Evolutionary conservation across 2,888 invertebrate genomes (phyloP).

Genomic region (Ornithoptera priamus): DNA sequence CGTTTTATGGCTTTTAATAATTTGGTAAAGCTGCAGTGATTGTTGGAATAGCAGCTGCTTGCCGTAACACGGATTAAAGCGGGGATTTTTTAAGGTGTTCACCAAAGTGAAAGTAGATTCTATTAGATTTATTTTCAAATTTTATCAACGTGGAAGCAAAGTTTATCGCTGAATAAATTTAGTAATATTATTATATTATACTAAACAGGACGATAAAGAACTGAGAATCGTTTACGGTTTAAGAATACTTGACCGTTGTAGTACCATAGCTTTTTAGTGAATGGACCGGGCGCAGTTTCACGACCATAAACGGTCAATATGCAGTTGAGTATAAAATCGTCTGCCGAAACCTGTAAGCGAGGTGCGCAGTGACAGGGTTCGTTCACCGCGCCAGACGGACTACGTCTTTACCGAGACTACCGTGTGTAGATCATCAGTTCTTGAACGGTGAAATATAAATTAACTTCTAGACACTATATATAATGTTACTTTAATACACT

Average conservation of each 20-base stretch:
- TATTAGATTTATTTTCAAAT: conserved; percentile 46
- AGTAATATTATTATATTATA: no score
- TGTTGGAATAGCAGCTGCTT: conserved; percentile 72
- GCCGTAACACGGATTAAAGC: conserved; percentile 61
- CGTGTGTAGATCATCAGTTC: conserved; percentile 62
- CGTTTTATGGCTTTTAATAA: conserved; percentile 80
- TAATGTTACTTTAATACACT: background rate
- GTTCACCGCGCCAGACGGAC: conserved; percentile 67
- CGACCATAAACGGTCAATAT: conserved; percentile 65
- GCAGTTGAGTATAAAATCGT: conserved; percentile 52
- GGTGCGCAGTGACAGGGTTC: conserved; percentile 68
- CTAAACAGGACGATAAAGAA: background rate
- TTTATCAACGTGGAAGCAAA: background rate
- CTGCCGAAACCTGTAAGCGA: conserved; percentile 71
- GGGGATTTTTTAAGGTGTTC: conserved; percentile 54
- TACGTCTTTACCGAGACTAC: conserved; percentile 37
- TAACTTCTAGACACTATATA: background rate
- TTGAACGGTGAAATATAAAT: conserved; percentile 32
- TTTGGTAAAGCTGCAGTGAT: conserved; percentile 76
- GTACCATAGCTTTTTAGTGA: conserved; percentile 43
- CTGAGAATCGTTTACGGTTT: background rate
- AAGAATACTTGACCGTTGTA: background rate
- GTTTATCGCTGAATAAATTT: no score
- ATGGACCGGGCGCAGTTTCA: conserved; percentile 55
- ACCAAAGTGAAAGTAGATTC: conserved; percentile 47